These are phyloP conservation scores for Tyrophagus putrescentiae DNA, from an alignment of 1,140 invertebrate genomes.

Conservation along the genomic window DNA sequence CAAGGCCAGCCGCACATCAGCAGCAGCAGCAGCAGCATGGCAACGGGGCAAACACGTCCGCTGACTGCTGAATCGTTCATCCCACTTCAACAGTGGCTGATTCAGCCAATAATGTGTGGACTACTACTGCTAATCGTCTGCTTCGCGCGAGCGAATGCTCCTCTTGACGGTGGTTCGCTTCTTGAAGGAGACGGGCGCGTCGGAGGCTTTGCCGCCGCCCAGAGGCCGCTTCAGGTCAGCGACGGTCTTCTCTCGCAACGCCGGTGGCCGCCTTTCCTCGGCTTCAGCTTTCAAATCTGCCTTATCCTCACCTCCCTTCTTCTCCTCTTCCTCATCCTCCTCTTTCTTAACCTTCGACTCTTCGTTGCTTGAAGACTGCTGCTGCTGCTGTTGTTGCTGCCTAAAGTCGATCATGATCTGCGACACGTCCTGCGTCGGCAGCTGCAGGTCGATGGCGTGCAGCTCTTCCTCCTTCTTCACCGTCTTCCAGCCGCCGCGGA, in stretches of 20 bases:
- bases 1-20: too few species aligned
- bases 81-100: too few species aligned
- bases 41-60: too few species aligned
- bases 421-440: neutral
- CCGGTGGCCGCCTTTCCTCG: too few species aligned
- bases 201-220: neutral
- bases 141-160: neutral
- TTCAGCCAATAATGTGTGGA: too few species aligned
- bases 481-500: conserved; percentile 17
- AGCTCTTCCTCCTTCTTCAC: neutral
- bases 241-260: neutral
- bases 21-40: too few species aligned
- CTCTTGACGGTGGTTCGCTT: neutral
- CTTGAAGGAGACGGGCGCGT: neutral
- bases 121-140: too few species aligned
- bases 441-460: conserved; percentile 12
- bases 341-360: too few species aligned
- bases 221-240: neutral
- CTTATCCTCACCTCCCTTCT: neutral
- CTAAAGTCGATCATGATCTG: neutral
- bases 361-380: too few species aligned
- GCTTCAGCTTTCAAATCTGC: too few species aligned
- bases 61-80: too few species aligned
- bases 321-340: neutral
- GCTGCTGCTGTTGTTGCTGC: too few species aligned